Conservation (phyloP, 1,140 invertebrate genomes). For the Rhagoletis pomonella region DNA sequence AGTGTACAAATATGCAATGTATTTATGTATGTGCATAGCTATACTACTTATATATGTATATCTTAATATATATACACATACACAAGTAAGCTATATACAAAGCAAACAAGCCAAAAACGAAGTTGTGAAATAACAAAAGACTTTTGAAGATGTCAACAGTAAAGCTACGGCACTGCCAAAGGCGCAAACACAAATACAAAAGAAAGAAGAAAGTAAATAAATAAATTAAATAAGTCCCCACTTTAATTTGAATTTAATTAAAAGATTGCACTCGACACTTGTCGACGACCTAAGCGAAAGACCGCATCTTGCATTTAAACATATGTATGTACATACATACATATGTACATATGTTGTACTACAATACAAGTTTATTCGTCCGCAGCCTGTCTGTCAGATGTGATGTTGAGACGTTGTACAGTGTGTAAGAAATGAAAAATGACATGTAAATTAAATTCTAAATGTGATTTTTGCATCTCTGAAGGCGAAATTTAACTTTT, state of each 20-base stretch:
- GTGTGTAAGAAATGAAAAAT: neutral
- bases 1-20: neutral
- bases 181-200: neutral
- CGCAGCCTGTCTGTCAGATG: neutral
- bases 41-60: neutral
- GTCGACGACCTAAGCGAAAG: slow-evolving; percentile 26
- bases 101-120: slow-evolving; percentile 26
- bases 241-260: slow-evolving; percentile 53
- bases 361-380: neutral
- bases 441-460: too few relatives aligned
- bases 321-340: neutral
- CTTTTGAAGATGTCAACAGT: slow-evolving; percentile 43
- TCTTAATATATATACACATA: neutral
- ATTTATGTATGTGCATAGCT: neutral
- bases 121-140: slow-evolving; percentile 40
- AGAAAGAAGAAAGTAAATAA: slow-evolving; percentile 43
- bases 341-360: neutral
- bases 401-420: neutral
- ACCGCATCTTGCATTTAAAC: neutral
- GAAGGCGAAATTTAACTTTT: too few relatives aligned
- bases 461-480: too few relatives aligned
- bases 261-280: slow-evolving; percentile 52
- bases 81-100: neutral
- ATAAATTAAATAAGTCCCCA: slow-evolving; percentile 46
- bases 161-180: neutral